Conservation (phyloP, 2,113 vertebrate species). For the Eclectus roratus region DNA sequence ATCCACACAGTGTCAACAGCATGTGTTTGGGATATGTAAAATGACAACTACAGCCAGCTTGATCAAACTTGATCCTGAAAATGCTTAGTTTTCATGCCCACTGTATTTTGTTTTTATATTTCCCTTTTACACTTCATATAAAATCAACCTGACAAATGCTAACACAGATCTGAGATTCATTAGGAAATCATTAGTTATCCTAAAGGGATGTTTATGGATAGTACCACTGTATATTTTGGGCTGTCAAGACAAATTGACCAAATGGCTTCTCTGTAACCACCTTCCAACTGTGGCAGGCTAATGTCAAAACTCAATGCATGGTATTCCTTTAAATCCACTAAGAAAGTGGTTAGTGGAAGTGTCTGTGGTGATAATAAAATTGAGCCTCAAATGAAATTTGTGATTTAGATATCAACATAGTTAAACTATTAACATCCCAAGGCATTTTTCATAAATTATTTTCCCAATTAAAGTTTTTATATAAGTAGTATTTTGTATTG, state of each 20-base stretch:
- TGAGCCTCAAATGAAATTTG: not conserved
- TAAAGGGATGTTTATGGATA: slow-evolving; percentile 10
- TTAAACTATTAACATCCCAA: not conserved
- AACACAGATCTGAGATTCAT: slow-evolving; percentile 8
- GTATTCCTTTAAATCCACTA: not conserved
- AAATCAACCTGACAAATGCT: slow-evolving; percentile 50
- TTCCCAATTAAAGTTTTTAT: not conserved
- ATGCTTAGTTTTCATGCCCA: not conserved
- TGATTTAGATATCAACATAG: slow-evolving; percentile 8
- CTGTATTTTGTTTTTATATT: not conserved
- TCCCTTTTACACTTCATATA: not conserved
- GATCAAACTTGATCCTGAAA: not conserved
- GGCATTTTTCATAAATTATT: slow-evolving; percentile 18
- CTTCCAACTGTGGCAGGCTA: not conserved
- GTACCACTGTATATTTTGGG: not conserved
- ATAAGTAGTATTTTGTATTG: not conserved
- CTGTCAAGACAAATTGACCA: slow-evolving; percentile 53
- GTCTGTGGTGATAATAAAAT: not conserved
- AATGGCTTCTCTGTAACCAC: not conserved
- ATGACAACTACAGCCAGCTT: not conserved
- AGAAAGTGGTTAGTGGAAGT: not conserved
- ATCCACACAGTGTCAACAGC: not conserved
- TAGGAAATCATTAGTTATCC: slow-evolving; percentile 48
- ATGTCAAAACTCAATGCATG: not conserved
- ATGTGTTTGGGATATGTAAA: not conserved